A percentile compares a stretch with the other conserved stretches of the same genome.
phyloP scores from a whole-genome alignment of 2,888 invertebrate species.

The Ormyrus labotus region DNA sequence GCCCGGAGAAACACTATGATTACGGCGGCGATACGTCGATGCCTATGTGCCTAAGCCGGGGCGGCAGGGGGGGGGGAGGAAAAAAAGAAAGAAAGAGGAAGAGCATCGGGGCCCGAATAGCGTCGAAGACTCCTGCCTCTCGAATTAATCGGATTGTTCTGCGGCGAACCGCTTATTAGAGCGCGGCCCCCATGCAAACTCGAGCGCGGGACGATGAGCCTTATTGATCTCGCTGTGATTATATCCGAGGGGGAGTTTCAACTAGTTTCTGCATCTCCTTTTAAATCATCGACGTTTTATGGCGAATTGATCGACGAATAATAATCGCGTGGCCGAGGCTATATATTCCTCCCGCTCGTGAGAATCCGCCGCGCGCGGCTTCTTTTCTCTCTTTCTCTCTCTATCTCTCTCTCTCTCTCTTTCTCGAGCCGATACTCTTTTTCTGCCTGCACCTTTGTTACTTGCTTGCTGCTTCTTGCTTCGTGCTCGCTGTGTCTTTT shows the following conservation, averaged over 20 bases:
- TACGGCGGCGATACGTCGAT: constrained; percentile 65
- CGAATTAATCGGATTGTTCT: constrained; percentile 75
- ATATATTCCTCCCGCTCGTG: constrained; percentile 28
- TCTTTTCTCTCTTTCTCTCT: not conserved
- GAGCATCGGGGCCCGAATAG: constrained; percentile 18
- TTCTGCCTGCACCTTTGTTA: not conserved
- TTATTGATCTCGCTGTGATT: constrained; percentile 64
- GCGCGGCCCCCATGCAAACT: constrained; percentile 67
- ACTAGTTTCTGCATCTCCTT: constrained; percentile 62
- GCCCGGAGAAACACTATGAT: constrained; percentile 72
- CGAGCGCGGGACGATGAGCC: constrained; percentile 54
- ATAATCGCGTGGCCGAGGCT: constrained; percentile 43
- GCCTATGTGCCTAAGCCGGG: constrained; percentile 64
- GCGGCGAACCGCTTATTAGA: constrained; percentile 73
- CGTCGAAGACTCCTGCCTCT: constrained; percentile 61
- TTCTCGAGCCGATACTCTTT: not conserved
- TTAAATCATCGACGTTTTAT: constrained; percentile 60
- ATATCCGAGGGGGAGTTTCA: constrained; percentile 59
- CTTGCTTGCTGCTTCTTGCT: not conserved
- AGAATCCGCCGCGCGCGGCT: constrained; percentile 20
- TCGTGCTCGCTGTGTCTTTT: too few relatives aligned
- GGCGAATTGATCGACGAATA: constrained; percentile 55
- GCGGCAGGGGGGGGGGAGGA: not conserved
- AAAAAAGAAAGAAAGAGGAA: not conserved
- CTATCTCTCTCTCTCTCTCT: not conserved